Evolutionary conservation across 2,113 vertebrate species (phyloP).

Genomic region (Bubo blakistoni): DNA sequence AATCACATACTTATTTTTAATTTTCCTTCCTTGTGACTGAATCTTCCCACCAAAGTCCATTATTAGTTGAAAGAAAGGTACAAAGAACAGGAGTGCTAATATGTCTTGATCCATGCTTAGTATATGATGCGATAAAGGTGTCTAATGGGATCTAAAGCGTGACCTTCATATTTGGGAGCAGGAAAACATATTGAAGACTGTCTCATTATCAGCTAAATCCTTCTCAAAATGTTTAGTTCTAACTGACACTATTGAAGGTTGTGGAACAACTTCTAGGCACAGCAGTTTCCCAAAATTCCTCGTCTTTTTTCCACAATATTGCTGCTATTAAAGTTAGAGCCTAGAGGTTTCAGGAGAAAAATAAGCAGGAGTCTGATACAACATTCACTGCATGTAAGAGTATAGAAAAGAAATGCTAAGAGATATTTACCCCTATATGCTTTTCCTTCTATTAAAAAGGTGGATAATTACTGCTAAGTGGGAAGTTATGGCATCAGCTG

Average conservation of each 20-base stretch:
- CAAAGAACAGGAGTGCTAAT: not conserved
- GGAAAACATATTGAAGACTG: not conserved
- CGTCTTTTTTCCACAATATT: not conserved
- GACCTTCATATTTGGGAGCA: not conserved
- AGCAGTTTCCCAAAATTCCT: not conserved
- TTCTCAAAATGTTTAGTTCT: not conserved
- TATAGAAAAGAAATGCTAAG: not conserved
- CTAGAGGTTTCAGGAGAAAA: not conserved
- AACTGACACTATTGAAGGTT: not conserved
- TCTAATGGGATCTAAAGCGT: not conserved
- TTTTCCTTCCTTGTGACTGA: not conserved
- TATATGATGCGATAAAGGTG: rapidly evolving
- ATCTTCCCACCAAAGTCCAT: not conserved
- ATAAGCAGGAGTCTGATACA: not conserved
- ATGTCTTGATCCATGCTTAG: not conserved
- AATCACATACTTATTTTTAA: not conserved
- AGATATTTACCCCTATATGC: not conserved
- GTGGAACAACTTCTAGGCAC: not conserved
- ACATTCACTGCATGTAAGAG: not conserved
- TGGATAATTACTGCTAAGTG: not conserved
- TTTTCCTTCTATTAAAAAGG: not conserved
- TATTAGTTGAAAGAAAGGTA: not conserved
- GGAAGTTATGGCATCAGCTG: not conserved
- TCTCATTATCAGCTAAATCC: not conserved
- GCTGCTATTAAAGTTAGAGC: not conserved